Conservation (phyloP, 2,797 vertebrate species). For the Chiloscyllium punctatum region DNA sequence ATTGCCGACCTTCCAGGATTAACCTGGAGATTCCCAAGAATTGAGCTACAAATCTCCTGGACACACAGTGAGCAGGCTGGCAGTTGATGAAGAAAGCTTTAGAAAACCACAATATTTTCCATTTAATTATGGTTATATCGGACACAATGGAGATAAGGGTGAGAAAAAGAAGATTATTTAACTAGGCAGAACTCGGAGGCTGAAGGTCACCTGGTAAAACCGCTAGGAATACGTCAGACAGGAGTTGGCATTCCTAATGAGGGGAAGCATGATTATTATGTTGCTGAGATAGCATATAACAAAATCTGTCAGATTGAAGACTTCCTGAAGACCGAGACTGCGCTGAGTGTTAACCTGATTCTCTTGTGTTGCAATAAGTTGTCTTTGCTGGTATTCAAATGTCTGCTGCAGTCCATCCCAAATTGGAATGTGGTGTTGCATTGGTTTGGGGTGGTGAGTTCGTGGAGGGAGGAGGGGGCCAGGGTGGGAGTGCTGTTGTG, state of each 20-base stretch:
- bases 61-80: neutral
- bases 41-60: neutral
- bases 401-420: neutral
- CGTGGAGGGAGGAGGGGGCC: neutral
- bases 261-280: neutral
- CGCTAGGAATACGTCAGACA: neutral
- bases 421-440: neutral
- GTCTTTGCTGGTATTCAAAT: conserved; percentile 1
- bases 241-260: neutral
- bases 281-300: neutral
- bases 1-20: neutral
- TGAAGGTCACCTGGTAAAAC: neutral
- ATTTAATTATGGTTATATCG: neutral
- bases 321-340: neutral
- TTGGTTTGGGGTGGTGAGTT: no score
- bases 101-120: neutral
- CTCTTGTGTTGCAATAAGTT: neutral
- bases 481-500: no score
- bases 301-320: neutral
- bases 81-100: neutral
- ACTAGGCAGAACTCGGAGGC: neutral
- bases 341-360: neutral
- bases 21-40: neutral
- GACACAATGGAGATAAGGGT: neutral
- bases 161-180: neutral